phyloP scores from a whole-genome alignment of 2,888 invertebrate species.

The Isoperla grammatica region DNA sequence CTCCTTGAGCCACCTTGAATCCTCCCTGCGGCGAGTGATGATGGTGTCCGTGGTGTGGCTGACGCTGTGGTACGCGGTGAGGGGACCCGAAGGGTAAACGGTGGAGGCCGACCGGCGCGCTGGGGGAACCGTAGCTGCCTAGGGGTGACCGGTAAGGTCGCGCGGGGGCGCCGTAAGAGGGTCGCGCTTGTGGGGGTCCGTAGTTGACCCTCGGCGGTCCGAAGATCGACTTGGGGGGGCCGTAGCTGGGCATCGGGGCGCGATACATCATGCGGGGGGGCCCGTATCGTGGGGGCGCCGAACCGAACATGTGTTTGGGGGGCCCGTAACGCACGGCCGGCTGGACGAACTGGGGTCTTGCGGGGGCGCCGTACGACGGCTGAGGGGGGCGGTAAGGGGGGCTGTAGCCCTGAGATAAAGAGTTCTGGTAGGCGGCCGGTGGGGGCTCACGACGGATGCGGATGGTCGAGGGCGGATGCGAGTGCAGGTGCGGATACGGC shows the following conservation, averaged over 20 bases:
- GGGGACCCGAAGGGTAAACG: constrained; percentile 4
- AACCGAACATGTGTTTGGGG: constrained; percentile 32
- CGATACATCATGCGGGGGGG: constrained; percentile 36
- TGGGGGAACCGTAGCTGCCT: constrained; percentile 31
- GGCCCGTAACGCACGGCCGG: constrained; percentile 34
- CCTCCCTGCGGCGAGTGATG: too few species aligned
- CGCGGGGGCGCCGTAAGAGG: neutral
- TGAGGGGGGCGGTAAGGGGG: constrained; percentile 31
- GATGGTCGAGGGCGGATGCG: constrained; percentile 1
- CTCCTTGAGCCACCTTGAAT: too few species aligned
- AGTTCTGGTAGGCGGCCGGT: constrained; percentile 1
- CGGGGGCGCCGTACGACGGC: constrained; percentile 36
- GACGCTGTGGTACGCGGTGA: constrained; percentile 17
- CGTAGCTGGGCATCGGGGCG: constrained; percentile 33
- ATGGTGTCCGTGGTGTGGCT: constrained; percentile 19
- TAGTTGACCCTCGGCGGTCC: constrained; percentile 28
- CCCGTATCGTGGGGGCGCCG: constrained; percentile 34
- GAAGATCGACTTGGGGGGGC: constrained; percentile 34
- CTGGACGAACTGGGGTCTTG: constrained; percentile 36
- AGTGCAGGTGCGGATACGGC: neutral
- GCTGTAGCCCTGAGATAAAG: constrained; percentile 35
- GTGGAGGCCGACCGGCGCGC: constrained; percentile 26
- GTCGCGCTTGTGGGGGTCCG: constrained; percentile 27
- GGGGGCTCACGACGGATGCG: constrained; percentile 19
- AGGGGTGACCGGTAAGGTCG: neutral